Percentiles rank a stretch among this genome's conserved stretches.
Evolutionary conservation across 2,113 vertebrate species (phyloP).

Genomic region (Phaethornis superciliosus): DNA sequence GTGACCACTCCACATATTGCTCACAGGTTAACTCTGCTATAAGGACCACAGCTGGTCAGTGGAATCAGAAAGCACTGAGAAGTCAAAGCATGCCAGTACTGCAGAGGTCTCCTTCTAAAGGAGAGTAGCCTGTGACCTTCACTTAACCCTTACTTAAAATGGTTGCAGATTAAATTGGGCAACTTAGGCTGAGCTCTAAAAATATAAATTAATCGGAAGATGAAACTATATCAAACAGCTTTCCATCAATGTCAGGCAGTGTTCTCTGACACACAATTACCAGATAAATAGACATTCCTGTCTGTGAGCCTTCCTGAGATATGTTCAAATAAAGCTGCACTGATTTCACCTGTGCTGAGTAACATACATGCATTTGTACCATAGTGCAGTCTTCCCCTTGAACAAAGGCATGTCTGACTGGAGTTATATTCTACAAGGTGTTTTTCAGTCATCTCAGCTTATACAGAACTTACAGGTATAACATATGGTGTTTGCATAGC

Average conservation of each 20-base stretch:
- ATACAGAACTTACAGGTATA: not conserved
- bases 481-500: slow-evolving; percentile 12
- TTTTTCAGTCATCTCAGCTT: slow-evolving; percentile 45
- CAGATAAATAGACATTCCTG: not conserved
- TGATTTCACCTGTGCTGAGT: not conserved
- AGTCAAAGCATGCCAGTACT: slow-evolving; percentile 38
- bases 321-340: slow-evolving; percentile 23
- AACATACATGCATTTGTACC: not conserved
- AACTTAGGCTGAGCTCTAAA: slow-evolving; percentile 34
- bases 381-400: not conserved
- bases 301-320: slow-evolving; percentile 3
- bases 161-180: slow-evolving; percentile 59
- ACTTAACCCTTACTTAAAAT: slow-evolving; percentile 63
- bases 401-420: not conserved
- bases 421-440: not conserved
- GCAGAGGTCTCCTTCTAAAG: slow-evolving; percentile 54
- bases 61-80: slow-evolving; percentile 47
- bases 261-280: not conserved
- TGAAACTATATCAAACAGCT: slow-evolving; percentile 50
- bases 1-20: slow-evolving; percentile 19
- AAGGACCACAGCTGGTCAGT: slow-evolving; percentile 51
- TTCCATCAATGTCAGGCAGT: slow-evolving; percentile 36
- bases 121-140: slow-evolving; percentile 60
- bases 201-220: slow-evolving; percentile 49
- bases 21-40: slow-evolving; percentile 59